These are phyloP conservation scores for Hydrozoanthus tunicans DNA, from an alignment of 64 coral and sea anemone genomes.

Conservation along the genomic window DNA sequence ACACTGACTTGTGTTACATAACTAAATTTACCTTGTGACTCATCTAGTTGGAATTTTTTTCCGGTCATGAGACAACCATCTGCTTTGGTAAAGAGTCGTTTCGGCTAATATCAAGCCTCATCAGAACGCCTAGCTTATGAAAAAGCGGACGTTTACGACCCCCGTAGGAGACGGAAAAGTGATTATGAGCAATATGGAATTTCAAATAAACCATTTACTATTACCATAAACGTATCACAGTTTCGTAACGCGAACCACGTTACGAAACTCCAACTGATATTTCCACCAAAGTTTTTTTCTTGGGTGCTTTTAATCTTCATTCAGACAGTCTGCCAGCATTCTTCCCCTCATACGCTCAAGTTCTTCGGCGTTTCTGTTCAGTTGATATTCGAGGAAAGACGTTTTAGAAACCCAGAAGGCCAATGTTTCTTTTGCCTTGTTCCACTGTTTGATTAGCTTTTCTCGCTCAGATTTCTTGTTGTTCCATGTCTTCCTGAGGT, in stretches of 20 bases:
- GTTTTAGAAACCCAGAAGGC: no score
- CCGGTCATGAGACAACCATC: conserved; percentile 39
- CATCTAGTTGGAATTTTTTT: conserved; percentile 71
- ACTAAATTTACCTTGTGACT: conserved; percentile 69
- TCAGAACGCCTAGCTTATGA: conserved; percentile 50
- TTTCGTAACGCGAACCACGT: neutral
- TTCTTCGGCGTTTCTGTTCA: conserved; percentile 22
- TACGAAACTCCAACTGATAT: neutral
- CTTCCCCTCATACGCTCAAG: conserved; percentile 54
- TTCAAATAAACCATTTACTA: neutral
- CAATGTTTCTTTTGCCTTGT: no score
- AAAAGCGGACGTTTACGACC: conserved; percentile 43
- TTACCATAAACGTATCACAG: neutral
- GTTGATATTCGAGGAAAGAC: neutral
- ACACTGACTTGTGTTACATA: conserved; percentile 48
- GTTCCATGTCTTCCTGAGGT: neutral
- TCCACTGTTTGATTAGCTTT: no score
- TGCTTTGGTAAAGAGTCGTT: no score
- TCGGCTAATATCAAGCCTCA: conserved; percentile 24
- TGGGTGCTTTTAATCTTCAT: conserved; percentile 1
- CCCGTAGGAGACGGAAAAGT: conserved; percentile 31
- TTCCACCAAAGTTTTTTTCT: no score
- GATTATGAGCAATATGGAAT: conserved; percentile 38
- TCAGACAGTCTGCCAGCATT: conserved; percentile 48
- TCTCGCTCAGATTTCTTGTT: neutral